A percentile compares a stretch with the other conserved stretches of the same genome.
phyloP scores from a whole-genome alignment of 2,888 invertebrate species.

The Sclerodermus sp. region DNA sequence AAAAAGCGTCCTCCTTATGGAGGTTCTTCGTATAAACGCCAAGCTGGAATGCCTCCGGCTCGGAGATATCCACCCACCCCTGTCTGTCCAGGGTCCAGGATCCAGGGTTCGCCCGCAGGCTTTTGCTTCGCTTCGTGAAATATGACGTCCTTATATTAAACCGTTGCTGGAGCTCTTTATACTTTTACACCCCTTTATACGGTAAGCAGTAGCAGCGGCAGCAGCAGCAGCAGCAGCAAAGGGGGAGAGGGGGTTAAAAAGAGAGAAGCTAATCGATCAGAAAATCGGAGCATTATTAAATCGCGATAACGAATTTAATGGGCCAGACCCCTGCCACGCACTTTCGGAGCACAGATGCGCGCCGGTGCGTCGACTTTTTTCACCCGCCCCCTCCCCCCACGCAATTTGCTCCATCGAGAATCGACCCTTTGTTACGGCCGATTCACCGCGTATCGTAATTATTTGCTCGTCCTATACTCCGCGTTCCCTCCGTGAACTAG shows the following conservation, averaged over 20 bases:
- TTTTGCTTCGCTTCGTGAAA: conserved; percentile 18
- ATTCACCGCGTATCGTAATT: too few species aligned
- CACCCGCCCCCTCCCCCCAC: not conserved
- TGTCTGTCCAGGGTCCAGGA: not conserved
- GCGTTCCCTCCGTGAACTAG: too few species aligned
- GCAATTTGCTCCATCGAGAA: not conserved
- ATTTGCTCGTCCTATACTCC: too few species aligned
- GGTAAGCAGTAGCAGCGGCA: conserved; percentile 5
- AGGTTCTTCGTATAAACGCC: conserved; percentile 16
- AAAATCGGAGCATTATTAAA: conserved; percentile 40
- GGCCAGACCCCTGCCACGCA: not conserved
- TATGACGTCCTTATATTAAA: conserved; percentile 38
- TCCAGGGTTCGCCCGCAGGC: too few species aligned
- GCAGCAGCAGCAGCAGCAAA: too few species aligned
- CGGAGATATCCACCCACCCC: conserved; percentile 14
- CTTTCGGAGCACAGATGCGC: not conserved
- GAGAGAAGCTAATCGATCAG: conserved; percentile 33
- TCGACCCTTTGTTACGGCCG: not conserved
- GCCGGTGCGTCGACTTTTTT: not conserved
- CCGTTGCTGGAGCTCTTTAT: conserved; percentile 24
- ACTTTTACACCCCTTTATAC: conserved; percentile 26
- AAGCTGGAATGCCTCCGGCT: conserved; percentile 18
- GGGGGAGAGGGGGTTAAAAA: conserved; percentile 10
- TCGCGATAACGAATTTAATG: conserved; percentile 11
- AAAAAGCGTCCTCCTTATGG: conserved; percentile 21